Percentiles rank a stretch among this genome's conserved stretches.
phyloP scores from a whole-genome alignment of 2,888 invertebrate species.

The Clusia tigrina region DNA sequence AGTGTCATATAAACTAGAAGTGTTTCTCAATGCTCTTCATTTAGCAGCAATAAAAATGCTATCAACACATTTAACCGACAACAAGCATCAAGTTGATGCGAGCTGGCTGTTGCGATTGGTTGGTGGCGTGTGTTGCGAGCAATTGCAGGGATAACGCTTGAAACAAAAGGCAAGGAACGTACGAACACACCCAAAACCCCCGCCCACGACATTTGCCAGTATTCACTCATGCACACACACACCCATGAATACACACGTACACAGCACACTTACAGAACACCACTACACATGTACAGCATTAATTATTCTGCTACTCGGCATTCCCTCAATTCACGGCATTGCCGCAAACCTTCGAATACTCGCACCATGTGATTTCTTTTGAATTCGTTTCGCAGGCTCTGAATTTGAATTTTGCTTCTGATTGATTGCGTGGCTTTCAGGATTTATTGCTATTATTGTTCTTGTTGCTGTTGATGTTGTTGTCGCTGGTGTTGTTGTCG shows the following conservation, averaged over 20 bases:
- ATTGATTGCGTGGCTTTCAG: slow-evolving; percentile 36
- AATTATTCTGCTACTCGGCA: neutral
- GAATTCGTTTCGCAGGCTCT: slow-evolving; percentile 22
- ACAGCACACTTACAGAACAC: neutral
- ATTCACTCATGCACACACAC: slow-evolving; percentile 1
- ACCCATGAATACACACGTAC: slow-evolving; percentile 7
- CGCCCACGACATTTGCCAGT: slow-evolving; percentile 11
- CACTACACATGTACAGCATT: neutral
- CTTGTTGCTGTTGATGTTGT: slow-evolving; percentile 27
- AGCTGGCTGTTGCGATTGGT: too few relatives aligned
- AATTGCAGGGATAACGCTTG: too few relatives aligned
- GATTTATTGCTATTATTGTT: slow-evolving; percentile 30
- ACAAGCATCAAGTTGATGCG: too few relatives aligned
- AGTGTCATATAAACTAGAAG: too few relatives aligned
- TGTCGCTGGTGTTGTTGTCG: slow-evolving; percentile 26
- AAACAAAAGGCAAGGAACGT: too few relatives aligned
- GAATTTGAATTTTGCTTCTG: slow-evolving; percentile 34
- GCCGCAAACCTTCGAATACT: neutral
- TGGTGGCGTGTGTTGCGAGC: too few relatives aligned
- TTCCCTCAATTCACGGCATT: neutral
- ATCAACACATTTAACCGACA: too few relatives aligned
- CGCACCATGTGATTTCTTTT: neutral
- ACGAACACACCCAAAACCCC: too few relatives aligned
- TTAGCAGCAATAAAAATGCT: too few relatives aligned
- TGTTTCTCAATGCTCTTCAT: too few relatives aligned